Conservation (phyloP, 2,797 vertebrate species). For the Bradypodion ventrale region DNA sequence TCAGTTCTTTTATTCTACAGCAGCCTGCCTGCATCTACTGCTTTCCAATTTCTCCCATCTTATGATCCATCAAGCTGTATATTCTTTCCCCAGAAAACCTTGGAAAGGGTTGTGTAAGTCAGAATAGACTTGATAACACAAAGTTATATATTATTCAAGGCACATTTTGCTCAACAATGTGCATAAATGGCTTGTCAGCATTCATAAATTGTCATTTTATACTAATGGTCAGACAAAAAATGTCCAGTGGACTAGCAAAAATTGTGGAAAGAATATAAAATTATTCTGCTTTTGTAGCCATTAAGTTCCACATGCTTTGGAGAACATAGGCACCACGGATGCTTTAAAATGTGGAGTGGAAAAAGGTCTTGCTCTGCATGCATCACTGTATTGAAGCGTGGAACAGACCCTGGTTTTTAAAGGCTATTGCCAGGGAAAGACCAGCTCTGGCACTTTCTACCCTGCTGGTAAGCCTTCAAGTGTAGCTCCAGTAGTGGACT, state of each 20-base stretch:
- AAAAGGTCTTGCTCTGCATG: no score
- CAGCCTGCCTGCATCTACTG: no score
- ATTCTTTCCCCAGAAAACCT: no score
- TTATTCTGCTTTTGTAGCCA: neutral
- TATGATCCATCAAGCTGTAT: neutral
- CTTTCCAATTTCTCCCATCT: neutral
- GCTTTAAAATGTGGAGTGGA: no score
- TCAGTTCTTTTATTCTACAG: neutral
- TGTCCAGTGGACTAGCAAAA: neutral
- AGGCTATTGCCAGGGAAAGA: neutral
- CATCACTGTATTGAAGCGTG: neutral
- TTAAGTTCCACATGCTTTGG: neutral
- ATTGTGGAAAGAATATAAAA: neutral
- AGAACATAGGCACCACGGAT: neutral
- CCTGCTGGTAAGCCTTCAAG: neutral
- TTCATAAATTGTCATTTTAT: neutral
- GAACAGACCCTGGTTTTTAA: neutral
- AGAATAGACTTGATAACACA: no score
- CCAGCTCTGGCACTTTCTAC: neutral
- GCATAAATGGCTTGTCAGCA: neutral
- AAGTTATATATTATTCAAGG: neutral
- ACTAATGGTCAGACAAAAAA: neutral
- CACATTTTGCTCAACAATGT: neutral
- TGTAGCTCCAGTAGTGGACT: neutral
- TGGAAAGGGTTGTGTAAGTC: no score